phyloP scores from a whole-genome alignment of 2,888 invertebrate species.

The Agonum fuliginosum region DNA sequence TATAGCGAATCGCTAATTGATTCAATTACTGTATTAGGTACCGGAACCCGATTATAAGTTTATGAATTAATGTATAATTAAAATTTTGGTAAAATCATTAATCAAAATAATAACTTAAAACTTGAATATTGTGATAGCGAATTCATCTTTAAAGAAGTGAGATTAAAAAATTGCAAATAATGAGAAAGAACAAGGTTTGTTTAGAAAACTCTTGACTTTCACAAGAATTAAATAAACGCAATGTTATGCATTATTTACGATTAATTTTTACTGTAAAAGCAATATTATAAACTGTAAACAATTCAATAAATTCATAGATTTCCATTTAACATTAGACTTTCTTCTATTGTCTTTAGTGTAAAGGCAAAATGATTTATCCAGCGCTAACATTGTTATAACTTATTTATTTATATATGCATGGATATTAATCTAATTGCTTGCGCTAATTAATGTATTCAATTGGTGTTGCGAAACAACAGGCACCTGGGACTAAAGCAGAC shows the following conservation, averaged over 20 bases:
- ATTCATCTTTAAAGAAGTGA: too few species aligned
- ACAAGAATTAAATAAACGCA: conserved; percentile 25
- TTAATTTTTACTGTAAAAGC: conserved; percentile 27
- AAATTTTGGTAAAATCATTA: too few species aligned
- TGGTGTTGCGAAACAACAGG: conserved; percentile 44
- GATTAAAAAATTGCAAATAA: too few species aligned
- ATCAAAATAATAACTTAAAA: too few species aligned
- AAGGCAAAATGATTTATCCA: conserved; percentile 35
- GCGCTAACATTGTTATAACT: conserved; percentile 39
- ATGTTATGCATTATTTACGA: conserved; percentile 24
- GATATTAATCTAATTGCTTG: conserved; percentile 48
- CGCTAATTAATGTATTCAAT: conserved; percentile 47
- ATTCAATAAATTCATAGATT: conserved; percentile 43
- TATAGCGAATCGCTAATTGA: too few species aligned
- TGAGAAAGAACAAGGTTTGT: too few species aligned
- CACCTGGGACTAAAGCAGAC: conserved; percentile 22
- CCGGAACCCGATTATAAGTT: too few species aligned
- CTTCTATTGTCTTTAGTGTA: conserved; percentile 7
- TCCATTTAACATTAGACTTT: conserved; percentile 17
- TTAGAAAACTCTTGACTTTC: conserved; percentile 18
- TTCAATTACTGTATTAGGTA: too few species aligned
- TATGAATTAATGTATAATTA: too few species aligned
- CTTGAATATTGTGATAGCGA: too few species aligned
- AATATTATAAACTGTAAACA: conserved; percentile 32
- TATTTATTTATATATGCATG: conserved; percentile 43